A percentile compares a stretch with the other conserved stretches of the same genome.
Evolutionary conservation across 2,888 invertebrate genomes (phyloP).

Genomic region (Schrankia costaestrigalis): DNA sequence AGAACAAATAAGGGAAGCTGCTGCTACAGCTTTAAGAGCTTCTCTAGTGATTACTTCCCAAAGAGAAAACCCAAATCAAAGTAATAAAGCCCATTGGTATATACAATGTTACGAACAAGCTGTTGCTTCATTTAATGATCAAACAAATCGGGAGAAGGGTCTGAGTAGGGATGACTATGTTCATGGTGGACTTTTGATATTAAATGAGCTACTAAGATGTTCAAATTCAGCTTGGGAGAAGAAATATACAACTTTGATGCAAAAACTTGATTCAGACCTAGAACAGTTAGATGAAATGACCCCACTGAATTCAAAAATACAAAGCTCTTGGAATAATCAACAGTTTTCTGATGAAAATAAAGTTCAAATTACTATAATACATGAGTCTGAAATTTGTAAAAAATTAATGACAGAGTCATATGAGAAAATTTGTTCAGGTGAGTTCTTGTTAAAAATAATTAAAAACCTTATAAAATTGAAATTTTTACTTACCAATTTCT

Average conservation of each 20-base stretch:
- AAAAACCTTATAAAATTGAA: too few species aligned
- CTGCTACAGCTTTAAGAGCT: constrained; percentile 95
- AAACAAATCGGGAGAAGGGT: constrained; percentile 77
- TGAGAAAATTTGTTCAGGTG: constrained; percentile 86
- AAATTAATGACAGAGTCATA: constrained; percentile 91
- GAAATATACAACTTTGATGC: constrained; percentile 87
- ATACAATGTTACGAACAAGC: constrained; percentile 96
- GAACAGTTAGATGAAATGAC: constrained; percentile 75
- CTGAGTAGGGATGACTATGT: constrained; percentile 93
- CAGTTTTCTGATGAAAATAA: constrained; percentile 59
- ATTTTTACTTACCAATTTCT: too few species aligned
- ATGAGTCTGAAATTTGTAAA: constrained; percentile 93
- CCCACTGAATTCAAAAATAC: constrained; percentile 73
- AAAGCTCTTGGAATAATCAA: constrained; percentile 50
- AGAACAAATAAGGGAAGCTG: constrained; percentile 93
- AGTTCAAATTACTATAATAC: constrained; percentile 57
- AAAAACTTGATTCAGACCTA: constrained; percentile 75
- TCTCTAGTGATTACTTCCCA: constrained; percentile 97
- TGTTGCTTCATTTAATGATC: constrained; percentile 87
- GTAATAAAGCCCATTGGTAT: constrained; percentile 93
- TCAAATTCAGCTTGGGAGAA: constrained; percentile 94
- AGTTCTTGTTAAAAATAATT: constrained; percentile 27
- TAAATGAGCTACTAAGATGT: constrained; percentile 95
- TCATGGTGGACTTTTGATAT: constrained; percentile 94
- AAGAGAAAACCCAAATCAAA: constrained; percentile 94